phyloP scores from a whole-genome alignment of 2,113 vertebrate species.

The Stomatorhinus ivindoensis region DNA sequence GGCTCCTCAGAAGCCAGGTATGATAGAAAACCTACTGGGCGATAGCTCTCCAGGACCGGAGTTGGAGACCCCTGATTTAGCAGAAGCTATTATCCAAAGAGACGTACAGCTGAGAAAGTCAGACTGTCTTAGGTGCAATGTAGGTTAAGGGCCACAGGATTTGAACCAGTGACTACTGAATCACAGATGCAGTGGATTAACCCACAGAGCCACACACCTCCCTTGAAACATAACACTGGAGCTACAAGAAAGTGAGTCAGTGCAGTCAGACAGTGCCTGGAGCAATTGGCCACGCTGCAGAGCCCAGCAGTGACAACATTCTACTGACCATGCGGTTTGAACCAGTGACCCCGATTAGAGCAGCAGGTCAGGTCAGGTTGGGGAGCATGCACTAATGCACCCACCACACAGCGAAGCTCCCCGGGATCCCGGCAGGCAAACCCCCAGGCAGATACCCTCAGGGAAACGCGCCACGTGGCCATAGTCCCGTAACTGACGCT shows the following conservation, averaged over 20 bases:
- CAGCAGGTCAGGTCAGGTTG: too few relatives aligned
- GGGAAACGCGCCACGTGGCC: too few relatives aligned
- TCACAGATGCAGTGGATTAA: background rate
- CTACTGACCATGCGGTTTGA: background rate
- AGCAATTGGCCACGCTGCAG: background rate
- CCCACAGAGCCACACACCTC: background rate
- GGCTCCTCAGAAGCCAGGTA: too few relatives aligned
- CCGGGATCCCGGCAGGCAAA: too few relatives aligned
- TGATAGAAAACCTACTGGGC: too few relatives aligned
- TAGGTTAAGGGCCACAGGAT: background rate
- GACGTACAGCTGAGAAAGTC: background rate
- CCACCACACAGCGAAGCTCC: too few relatives aligned
- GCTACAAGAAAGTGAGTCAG: background rate
- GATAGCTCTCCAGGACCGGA: too few relatives aligned
- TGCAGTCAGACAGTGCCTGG: background rate
- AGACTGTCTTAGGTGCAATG: background rate
- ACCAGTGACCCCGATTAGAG: too few relatives aligned
- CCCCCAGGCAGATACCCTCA: too few relatives aligned
- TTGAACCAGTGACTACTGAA: background rate
- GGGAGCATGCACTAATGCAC: too few relatives aligned
- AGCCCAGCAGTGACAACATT: background rate
- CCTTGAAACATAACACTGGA: background rate
- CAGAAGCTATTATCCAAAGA: background rate
- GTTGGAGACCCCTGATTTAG: too few relatives aligned
- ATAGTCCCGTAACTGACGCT: too few relatives aligned